Evolutionary conservation across 2,113 vertebrate genomes (phyloP).

Genomic region (Macquaria australasica): DNA sequence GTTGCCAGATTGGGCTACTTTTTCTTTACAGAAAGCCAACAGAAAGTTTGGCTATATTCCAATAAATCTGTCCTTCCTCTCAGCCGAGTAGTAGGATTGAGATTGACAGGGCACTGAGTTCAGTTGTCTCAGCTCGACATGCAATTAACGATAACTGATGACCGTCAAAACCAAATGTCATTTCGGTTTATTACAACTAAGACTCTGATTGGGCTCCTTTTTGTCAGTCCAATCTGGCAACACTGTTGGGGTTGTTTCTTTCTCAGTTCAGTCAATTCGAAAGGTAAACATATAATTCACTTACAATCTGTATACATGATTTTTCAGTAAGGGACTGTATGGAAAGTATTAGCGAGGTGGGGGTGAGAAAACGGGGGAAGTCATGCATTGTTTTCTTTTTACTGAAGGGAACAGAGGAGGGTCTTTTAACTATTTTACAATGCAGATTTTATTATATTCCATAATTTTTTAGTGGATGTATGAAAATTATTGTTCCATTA

Average conservation of each 20-base stretch:
- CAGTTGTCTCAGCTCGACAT: background rate
- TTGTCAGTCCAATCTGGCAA: conserved; percentile 2
- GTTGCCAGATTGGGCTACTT: background rate
- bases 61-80: background rate
- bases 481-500: no score
- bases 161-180: background rate
- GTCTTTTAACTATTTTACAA: background rate
- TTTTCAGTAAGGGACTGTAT: background rate
- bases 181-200: background rate
- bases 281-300: background rate
- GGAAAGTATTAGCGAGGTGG: background rate
- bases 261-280: conserved; percentile 25
- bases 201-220: background rate
- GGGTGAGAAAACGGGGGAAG: no score
- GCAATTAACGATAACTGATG: background rate
- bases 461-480: no score
- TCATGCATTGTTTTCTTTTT: background rate
- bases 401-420: background rate
- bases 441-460: background rate
- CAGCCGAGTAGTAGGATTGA: background rate
- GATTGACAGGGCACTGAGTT: background rate
- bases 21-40: background rate
- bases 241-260: background rate
- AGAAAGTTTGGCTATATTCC: background rate
- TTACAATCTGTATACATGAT: background rate